Evolutionary conservation across 1,140 invertebrate genomes (phyloP).

Genomic region (Maniola jurtina): DNA sequence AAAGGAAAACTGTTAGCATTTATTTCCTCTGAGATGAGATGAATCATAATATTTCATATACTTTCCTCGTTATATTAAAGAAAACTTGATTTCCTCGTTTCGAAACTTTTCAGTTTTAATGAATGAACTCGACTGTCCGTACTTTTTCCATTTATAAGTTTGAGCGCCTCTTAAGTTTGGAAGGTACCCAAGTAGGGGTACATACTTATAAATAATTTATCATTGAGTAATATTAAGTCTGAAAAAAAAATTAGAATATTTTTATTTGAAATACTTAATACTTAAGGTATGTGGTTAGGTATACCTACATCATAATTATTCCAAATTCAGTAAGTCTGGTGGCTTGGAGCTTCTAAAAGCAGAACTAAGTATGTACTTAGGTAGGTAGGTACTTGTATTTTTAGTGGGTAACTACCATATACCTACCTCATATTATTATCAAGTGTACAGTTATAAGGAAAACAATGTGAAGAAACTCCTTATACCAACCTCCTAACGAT

Average conservation of each 20-base stretch:
- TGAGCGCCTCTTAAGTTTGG: slow-evolving; percentile 26
- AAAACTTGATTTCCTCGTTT: slow-evolving; percentile 46
- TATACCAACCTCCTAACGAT: slow-evolving; percentile 45
- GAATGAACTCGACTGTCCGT: slow-evolving; percentile 53
- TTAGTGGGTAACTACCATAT: no score
- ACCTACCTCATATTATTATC: no score
- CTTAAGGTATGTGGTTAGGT: no score
- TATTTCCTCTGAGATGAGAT: slow-evolving; percentile 30
- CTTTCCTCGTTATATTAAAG: slow-evolving; percentile 51
- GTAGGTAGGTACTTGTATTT: no score
- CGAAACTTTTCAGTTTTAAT: slow-evolving; percentile 59
- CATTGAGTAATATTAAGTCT: slow-evolving; percentile 2
- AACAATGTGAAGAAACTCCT: slow-evolving; percentile 19
- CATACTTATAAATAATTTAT: slow-evolving; percentile 24
- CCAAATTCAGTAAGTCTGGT: no score
- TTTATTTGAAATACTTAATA: no score
- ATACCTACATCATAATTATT: no score
- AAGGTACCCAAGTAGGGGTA: no score
- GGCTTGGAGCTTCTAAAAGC: no score
- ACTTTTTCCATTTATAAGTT: slow-evolving; percentile 67
- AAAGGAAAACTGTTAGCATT: slow-evolving; percentile 22
- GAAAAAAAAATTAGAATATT: background rate
- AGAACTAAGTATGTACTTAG: no score
- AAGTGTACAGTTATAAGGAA: slow-evolving; percentile 10
- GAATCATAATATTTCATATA: slow-evolving; percentile 31